These are phyloP conservation scores for Marisa cornuarietis DNA, from an alignment of 1,140 invertebrate genomes.

Conservation along the genomic window DNA sequence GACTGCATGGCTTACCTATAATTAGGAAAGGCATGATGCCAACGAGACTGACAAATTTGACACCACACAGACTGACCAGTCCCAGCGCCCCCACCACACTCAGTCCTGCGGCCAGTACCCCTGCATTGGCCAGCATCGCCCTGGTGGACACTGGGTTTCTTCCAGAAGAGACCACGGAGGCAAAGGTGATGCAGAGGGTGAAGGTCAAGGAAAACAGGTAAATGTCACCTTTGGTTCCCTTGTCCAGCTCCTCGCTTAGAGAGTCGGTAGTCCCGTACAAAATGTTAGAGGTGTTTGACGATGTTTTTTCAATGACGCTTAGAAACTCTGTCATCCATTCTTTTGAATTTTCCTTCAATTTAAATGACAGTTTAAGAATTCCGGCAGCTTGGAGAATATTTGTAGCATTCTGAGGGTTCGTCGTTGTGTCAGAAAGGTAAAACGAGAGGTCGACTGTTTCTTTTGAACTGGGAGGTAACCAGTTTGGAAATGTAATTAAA, in stretches of 20 bases:
- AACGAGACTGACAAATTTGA: slow-evolving; percentile 95
- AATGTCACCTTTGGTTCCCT: slow-evolving; percentile 40
- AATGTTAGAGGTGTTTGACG: slow-evolving; percentile 20
- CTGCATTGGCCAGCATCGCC: slow-evolving; percentile 89
- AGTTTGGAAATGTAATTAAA: slow-evolving; percentile 8
- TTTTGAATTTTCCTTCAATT: neutral
- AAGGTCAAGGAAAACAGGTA: slow-evolving; percentile 37
- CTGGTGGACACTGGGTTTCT: slow-evolving; percentile 74
- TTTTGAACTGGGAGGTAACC: neutral
- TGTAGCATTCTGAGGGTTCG: neutral
- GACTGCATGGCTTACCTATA: slow-evolving; percentile 79
- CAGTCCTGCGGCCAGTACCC: slow-evolving; percentile 89
- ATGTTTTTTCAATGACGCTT: neutral
- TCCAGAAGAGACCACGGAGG: slow-evolving; percentile 27
- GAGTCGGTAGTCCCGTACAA: slow-evolving; percentile 35
- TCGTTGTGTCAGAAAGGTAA: neutral
- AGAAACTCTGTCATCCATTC: slow-evolving; percentile 11
- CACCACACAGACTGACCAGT: slow-evolving; percentile 86
- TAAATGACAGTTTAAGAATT: slow-evolving; percentile 12
- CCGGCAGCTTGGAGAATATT: neutral
- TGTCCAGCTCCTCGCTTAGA: slow-evolving; percentile 36
- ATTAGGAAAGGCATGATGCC: slow-evolving; percentile 93
- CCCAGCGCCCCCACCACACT: slow-evolving; percentile 91
- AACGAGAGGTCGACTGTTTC: neutral
- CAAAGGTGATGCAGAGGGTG: slow-evolving; percentile 34